These are phyloP conservation scores for Etheostoma cragini DNA, from an alignment of 2,113 vertebrate species.

Conservation along the genomic window DNA sequence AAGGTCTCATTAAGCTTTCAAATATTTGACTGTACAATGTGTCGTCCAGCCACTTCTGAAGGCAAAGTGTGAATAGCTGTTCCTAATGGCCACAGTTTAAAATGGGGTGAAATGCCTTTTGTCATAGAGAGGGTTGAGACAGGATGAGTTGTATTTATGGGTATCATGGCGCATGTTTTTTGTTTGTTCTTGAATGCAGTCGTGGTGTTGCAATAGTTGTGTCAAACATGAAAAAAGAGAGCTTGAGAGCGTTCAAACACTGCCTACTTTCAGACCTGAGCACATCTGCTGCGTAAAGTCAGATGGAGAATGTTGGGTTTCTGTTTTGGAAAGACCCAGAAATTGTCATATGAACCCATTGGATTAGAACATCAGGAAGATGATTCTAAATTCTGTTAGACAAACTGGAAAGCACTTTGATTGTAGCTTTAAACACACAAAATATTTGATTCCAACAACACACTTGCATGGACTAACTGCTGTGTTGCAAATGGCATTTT, in stretches of 20 bases:
- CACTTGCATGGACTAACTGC: too few relatives aligned
- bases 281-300: neutral
- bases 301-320: too few relatives aligned
- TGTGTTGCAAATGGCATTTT: too few relatives aligned
- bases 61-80: neutral
- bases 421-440: neutral
- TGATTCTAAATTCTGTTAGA: neutral
- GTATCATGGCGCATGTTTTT: too few relatives aligned
- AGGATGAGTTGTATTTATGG: too few relatives aligned
- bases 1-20: neutral
- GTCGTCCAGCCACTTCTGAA: neutral
- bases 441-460: too few relatives aligned
- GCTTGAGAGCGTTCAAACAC: neutral
- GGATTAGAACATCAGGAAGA: too few relatives aligned
- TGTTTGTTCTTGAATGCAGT: neutral
- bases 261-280: neutral
- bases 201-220: neutral
- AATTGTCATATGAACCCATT: too few relatives aligned
- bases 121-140: neutral
- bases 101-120: neutral
- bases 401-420: neutral
- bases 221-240: neutral
- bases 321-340: too few relatives aligned
- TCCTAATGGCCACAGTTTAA: neutral
- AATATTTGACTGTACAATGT: too few relatives aligned